phyloP scores from a whole-genome alignment of 2,797 vertebrate species.

The Lithobates sylvaticus region DNA sequence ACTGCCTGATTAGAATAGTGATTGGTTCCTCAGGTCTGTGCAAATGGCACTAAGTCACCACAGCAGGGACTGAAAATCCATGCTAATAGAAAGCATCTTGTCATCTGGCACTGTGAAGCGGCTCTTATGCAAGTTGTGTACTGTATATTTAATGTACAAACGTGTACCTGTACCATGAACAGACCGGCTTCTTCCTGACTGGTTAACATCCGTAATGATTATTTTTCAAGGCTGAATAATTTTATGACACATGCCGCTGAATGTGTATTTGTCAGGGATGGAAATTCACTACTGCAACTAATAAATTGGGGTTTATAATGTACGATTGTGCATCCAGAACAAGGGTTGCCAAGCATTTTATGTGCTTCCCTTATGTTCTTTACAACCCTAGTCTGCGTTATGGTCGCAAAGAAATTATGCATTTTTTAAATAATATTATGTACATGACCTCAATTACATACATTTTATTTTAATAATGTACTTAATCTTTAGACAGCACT shows the following conservation, averaged over 20 bases:
- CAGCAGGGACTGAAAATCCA: neutral
- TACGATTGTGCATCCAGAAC: neutral
- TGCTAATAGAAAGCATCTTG: neutral
- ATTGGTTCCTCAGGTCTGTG: constrained; percentile 28
- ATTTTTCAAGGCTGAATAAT: constrained; percentile 28
- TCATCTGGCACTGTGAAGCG: constrained; percentile 1
- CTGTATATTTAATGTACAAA: neutral
- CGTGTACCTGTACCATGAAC: constrained; percentile 17
- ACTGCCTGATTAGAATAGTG: constrained; percentile 5
- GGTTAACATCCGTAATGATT: constrained; percentile 12
- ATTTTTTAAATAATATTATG: neutral
- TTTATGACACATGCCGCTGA: constrained; percentile 17
- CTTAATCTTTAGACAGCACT: neutral
- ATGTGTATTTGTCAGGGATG: constrained; percentile 1
- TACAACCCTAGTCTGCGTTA: neutral
- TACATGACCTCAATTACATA: constrained; percentile 6
- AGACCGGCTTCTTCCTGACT: neutral
- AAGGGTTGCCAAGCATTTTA: constrained; percentile 6
- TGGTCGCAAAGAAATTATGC: neutral
- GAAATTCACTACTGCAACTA: constrained; percentile 3
- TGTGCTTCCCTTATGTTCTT: constrained; percentile 9
- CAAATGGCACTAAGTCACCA: constrained; percentile 5
- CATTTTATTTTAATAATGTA: constrained; percentile 22
- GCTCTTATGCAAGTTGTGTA: neutral
- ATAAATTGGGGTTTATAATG: constrained; percentile 19